Evolutionary conservation across 2,888 invertebrate genomes (phyloP).

Genomic region (Clistopyga incitator): DNA sequence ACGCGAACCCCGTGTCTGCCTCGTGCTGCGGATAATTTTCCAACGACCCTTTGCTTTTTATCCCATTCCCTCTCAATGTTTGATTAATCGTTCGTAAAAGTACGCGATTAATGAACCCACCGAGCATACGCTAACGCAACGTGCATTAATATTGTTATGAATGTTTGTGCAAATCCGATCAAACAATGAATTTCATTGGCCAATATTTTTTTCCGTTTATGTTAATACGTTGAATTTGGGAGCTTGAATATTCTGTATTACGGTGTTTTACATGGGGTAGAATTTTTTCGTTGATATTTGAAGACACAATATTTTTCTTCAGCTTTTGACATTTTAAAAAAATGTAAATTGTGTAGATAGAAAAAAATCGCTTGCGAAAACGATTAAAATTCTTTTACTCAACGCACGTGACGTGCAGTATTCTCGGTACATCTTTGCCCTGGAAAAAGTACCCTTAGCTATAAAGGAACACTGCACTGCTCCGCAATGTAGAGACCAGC

Average conservation of each 20-base stretch:
- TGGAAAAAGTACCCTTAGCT: background rate
- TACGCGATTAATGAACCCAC: conserved; percentile 56
- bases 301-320: background rate
- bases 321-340: too few relatives aligned
- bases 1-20: conserved; percentile 33
- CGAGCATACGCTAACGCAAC: background rate
- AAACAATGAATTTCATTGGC: conserved; percentile 2
- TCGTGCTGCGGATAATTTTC: conserved; percentile 55
- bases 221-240: conserved; percentile 9
- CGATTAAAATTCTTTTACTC: too few relatives aligned
- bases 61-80: conserved; percentile 43
- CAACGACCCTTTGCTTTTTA: conserved; percentile 51
- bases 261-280: background rate
- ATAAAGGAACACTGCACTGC: too few relatives aligned
- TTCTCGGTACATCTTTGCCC: background rate
- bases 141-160: conserved; percentile 22
- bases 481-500: background rate
- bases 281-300: background rate
- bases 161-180: background rate
- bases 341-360: too few relatives aligned
- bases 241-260: background rate
- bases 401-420: background rate
- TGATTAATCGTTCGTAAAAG: conserved; percentile 64
- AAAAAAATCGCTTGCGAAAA: too few relatives aligned
- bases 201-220: conserved; percentile 28